Evolutionary conservation across 2,113 vertebrate genomes (phyloP).

Genomic region (Melanocharis versteri): DNA sequence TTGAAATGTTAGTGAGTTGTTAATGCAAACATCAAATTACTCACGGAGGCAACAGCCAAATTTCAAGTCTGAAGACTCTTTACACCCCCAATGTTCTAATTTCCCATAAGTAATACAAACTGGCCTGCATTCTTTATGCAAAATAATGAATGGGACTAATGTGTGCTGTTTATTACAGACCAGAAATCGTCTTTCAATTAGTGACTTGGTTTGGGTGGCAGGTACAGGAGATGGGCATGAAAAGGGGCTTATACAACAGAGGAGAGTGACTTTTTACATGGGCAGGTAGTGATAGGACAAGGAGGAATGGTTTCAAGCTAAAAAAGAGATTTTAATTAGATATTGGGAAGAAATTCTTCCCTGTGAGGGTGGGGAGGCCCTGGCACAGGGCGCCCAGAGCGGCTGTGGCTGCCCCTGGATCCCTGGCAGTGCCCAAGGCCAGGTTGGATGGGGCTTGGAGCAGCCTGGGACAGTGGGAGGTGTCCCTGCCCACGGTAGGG

Average conservation of each 20-base stretch:
- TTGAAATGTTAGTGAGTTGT: not conserved
- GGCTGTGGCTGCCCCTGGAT: not conserved
- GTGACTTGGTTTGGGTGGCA: not conserved
- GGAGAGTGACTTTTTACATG: not conserved
- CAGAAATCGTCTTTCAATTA: not conserved
- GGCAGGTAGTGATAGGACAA: not conserved
- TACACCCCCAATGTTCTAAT: not conserved
- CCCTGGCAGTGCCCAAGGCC: not conserved
- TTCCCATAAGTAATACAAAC: not conserved
- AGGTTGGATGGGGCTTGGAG: accelerated
- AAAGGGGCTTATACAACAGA: not conserved
- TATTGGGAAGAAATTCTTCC: not conserved
- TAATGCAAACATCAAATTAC: not conserved
- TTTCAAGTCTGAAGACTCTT: not conserved
- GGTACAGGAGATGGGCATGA: not conserved
- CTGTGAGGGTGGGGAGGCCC: accelerated
- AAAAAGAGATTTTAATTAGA: not conserved
- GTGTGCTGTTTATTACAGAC: not conserved
- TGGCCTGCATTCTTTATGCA: not conserved
- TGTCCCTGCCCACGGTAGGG: not conserved
- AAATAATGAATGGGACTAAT: not conserved
- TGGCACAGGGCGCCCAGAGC: not conserved
- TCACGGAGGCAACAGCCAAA: not conserved
- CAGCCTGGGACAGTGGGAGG: accelerated
- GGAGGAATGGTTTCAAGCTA: not conserved